Base-by-base conservation (phyloP, 2,113 vertebrate genomes). In the Crocuta crocuta region DNA sequence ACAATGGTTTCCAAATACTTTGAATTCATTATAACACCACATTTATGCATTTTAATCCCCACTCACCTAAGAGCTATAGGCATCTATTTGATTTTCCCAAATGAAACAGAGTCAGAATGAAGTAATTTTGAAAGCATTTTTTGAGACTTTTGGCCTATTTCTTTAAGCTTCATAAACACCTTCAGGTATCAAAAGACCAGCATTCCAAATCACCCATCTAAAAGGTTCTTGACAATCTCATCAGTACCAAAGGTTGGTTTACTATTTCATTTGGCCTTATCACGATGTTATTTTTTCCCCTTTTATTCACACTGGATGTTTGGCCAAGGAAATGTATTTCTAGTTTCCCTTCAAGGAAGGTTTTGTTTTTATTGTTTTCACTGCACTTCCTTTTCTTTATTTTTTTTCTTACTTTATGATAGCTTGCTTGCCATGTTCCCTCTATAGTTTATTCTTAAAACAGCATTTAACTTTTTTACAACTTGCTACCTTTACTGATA, bases 311-410 rank as follows among this genome's bases (percentile, higher is more conserved):
- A 58, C 6, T 45, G 7, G 4, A 45, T 91, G 94, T 95, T 84
- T 55, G 96, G 84, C 82, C 84, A 96, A 96, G 76, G 84, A 96
- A 94, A 73, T 76, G 53, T 87, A 48, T 33, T 88, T 80, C 53
- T 61, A 91, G 80, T 16, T 84, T 91, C 48, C 82, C 68, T 96
- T 93, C 15, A 45, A 96, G 71, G 53, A 92, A 94, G 71, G 94
- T 94, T 96, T 90, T 94, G 53, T 50, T 91, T 85, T 96, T 95
- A 73, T 94, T 97, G 66, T 65, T 94, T 96, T 89, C 50, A 73
- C 78, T 93, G 50, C 33, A 70, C 23, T 85, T 95, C 55, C 91
- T 94, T 95, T 83, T 73, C 31, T 91, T 71, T 61, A 10, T 15
- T 89, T 83, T 86, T 92, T 92, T 97, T 95, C 63, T 92, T 73